phyloP scores from a whole-genome alignment of 2,113 vertebrate genomes.

The Phycodurus eques region DNA sequence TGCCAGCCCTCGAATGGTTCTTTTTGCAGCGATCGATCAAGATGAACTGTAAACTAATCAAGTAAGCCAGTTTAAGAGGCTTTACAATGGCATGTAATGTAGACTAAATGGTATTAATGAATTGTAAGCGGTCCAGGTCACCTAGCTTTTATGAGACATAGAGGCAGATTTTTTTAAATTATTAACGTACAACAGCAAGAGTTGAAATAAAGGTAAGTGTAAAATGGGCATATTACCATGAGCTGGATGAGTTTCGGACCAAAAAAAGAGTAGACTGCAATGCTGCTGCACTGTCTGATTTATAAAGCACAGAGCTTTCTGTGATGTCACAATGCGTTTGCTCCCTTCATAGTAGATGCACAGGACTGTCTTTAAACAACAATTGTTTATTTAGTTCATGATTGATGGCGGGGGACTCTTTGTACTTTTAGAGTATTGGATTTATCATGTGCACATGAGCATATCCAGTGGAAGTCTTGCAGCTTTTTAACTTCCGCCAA shows the following conservation, averaged over 20 bases:
- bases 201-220: background rate
- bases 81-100: background rate
- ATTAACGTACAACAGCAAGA: background rate
- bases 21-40: background rate
- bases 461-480: background rate
- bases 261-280: background rate
- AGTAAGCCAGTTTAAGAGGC: background rate
- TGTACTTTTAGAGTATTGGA: background rate
- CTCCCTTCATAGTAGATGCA: background rate
- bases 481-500: background rate
- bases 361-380: background rate
- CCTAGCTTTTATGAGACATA: background rate
- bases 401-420: background rate
- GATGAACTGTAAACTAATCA: background rate
- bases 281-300: background rate
- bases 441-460: background rate
- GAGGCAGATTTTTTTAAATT: background rate
- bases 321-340: constrained; percentile 5
- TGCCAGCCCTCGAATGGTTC: background rate
- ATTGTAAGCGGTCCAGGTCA: background rate
- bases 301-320: constrained; percentile 1
- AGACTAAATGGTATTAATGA: background rate
- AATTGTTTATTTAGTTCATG: background rate
- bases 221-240: background rate
- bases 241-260: background rate